Evolutionary conservation across 2,797 vertebrate genomes (phyloP).

Genomic region (Selene dorsalis): DNA sequence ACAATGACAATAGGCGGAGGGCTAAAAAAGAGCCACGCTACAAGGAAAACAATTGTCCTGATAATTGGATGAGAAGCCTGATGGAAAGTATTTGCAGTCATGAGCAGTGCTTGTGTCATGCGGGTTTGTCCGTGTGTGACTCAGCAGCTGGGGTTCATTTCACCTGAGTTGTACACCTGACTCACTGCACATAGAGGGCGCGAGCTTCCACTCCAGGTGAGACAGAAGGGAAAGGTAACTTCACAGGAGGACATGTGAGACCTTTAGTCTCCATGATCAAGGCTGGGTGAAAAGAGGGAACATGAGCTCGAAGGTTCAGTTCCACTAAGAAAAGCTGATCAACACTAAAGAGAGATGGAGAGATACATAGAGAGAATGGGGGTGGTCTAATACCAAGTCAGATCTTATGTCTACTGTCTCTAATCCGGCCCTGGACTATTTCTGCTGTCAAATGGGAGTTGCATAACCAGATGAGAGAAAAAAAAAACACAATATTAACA

Average conservation of each 20-base stretch:
- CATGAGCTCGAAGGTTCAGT: slow-evolving; percentile 37
- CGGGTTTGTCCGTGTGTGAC: slow-evolving; percentile 57
- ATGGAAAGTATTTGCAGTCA: slow-evolving; percentile 50
- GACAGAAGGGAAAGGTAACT: not conserved
- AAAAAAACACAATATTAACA: slow-evolving; percentile 60
- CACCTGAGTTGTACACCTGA: slow-evolving; percentile 66
- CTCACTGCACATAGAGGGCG: slow-evolving; percentile 54
- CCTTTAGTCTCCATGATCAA: slow-evolving; percentile 2
- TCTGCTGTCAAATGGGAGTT: slow-evolving; percentile 60
- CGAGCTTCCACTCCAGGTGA: slow-evolving; percentile 30
- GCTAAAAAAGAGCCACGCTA: slow-evolving; percentile 32
- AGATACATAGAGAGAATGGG: not conserved
- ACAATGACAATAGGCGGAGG: slow-evolving; percentile 58
- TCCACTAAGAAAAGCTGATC: slow-evolving; percentile 13
- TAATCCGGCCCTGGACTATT: slow-evolving; percentile 64
- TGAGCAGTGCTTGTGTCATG: slow-evolving; percentile 59
- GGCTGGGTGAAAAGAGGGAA: slow-evolving; percentile 28
- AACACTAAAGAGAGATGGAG: slow-evolving; percentile 3
- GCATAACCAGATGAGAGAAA: slow-evolving; percentile 62
- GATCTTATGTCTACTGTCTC: slow-evolving; percentile 35
- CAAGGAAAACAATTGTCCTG: slow-evolving; percentile 50
- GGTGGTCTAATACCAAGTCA: slow-evolving; percentile 43
- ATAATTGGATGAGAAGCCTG: slow-evolving; percentile 65
- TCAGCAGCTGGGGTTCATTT: slow-evolving; percentile 43
- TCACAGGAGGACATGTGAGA: slow-evolving; percentile 30